Evolutionary conservation across 1,140 invertebrate species (phyloP).

Genomic region (Stegodyphus mimosarum): DNA sequence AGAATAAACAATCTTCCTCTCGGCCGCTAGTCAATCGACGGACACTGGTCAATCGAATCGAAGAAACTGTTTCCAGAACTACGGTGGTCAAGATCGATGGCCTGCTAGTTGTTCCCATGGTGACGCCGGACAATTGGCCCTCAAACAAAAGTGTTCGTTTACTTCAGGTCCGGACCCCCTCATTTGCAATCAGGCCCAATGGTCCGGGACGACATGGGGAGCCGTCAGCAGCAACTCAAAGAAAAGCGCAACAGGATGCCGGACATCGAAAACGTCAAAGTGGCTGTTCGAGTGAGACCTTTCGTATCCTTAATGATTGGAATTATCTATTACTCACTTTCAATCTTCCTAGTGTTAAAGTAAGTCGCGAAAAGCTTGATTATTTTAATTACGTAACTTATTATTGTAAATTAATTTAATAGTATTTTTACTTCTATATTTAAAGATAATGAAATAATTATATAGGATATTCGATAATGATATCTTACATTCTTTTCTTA

Average conservation of each 20-base stretch:
- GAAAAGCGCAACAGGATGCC: conserved; percentile 52
- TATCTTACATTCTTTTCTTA: too few relatives aligned
- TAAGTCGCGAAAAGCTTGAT: too few relatives aligned
- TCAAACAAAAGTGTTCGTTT: conserved; percentile 32
- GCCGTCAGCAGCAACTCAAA: background rate
- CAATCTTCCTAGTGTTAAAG: too few relatives aligned
- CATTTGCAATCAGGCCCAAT: conserved; percentile 14
- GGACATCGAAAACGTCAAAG: conserved; percentile 72
- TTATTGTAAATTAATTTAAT: too few relatives aligned
- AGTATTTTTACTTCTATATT: too few relatives aligned
- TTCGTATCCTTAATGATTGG: conserved; percentile 70
- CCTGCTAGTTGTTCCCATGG: conserved; percentile 30
- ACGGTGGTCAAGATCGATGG: background rate
- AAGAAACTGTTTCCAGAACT: background rate
- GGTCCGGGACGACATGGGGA: conserved; percentile 13
- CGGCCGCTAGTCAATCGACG: too few relatives aligned
- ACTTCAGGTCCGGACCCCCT: background rate
- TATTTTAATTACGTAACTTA: too few relatives aligned
- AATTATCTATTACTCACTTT: background rate
- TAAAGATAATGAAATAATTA: too few relatives aligned
- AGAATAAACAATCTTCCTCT: too few relatives aligned
- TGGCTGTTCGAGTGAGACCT: conserved; percentile 75
- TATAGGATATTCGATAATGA: too few relatives aligned
- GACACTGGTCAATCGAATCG: conserved; percentile 4
- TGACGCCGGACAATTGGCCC: conserved; percentile 3